Evolutionary conservation across 2,888 invertebrate species (phyloP).

Genomic region (Drosophila lacicola): DNA sequence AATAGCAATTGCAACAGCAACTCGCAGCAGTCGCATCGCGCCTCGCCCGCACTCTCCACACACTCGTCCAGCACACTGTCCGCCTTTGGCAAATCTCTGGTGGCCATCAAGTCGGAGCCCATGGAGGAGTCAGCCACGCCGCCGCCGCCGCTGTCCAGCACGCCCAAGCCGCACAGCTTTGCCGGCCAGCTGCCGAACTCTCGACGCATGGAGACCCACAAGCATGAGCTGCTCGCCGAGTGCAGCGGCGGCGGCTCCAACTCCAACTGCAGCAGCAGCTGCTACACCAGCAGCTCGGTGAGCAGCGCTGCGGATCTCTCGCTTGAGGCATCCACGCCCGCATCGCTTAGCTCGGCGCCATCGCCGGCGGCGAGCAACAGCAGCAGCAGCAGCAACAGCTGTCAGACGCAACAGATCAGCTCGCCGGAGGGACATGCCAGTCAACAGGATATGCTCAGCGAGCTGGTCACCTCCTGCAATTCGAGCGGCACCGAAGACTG

Average conservation of each 20-base stretch:
- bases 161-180: constrained; percentile 60
- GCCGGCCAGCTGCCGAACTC: constrained; percentile 65
- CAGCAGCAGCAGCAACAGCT: constrained; percentile 46
- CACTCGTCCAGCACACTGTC: constrained; percentile 65
- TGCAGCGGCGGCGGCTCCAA: constrained; percentile 38
- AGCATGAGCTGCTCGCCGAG: constrained; percentile 68
- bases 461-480: constrained; percentile 81
- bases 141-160: constrained; percentile 28
- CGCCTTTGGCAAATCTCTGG: constrained; percentile 65
- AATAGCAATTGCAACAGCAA: constrained; percentile 25
- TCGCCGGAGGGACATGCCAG: constrained; percentile 63
- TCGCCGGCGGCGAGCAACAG: constrained; percentile 54
- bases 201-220: constrained; percentile 49
- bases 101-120: constrained; percentile 73
- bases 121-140: constrained; percentile 58
- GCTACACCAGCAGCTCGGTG: constrained; percentile 67
- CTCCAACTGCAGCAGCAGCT: constrained; percentile 67
- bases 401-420: constrained; percentile 33
- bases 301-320: constrained; percentile 82
- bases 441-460: constrained; percentile 79
- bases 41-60: constrained; percentile 57
- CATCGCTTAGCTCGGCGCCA: constrained; percentile 83
- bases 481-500: constrained; percentile 71
- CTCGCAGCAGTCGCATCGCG: constrained; percentile 38
- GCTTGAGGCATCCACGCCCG: constrained; percentile 84